Evolutionary conservation across 2,888 invertebrate species (phyloP).

Genomic region (Phyllotreta striolata): DNA sequence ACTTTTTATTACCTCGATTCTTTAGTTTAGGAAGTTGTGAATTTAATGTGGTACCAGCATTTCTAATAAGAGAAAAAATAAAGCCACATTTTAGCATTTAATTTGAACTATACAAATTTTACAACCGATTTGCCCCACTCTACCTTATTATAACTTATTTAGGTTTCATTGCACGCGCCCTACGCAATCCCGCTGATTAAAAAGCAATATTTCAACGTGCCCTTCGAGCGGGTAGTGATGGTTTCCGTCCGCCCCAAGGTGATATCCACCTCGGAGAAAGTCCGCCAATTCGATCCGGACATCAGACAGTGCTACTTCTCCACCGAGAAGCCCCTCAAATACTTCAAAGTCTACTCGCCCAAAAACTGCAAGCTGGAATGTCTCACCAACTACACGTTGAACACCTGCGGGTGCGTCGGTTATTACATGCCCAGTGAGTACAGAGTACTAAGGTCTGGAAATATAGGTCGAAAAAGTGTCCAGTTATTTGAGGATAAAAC

Average conservation of each 20-base stretch:
- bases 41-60: neutral
- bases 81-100: no score
- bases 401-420: conserved; percentile 58
- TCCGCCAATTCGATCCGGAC: conserved; percentile 68
- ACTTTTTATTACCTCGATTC: no score
- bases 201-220: conserved; percentile 73
- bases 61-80: conserved; percentile 1
- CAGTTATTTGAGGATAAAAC: no score
- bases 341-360: conserved; percentile 73
- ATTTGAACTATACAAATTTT: no score
- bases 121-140: no score
- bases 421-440: conserved; percentile 70
- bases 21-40: no score
- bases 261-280: conserved; percentile 73
- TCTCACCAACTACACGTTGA: conserved; percentile 69
- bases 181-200: conserved; percentile 71
- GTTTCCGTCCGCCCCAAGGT: conserved; percentile 75
- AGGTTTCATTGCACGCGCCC: conserved; percentile 72
- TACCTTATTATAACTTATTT: conserved; percentile 16
- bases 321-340: conserved; percentile 69
- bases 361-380: conserved; percentile 76
- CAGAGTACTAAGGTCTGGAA: no score
- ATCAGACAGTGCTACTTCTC: conserved; percentile 74
- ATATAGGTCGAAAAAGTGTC: no score
- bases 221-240: conserved; percentile 72